Conservation (phyloP, 2,888 invertebrate species). For the Drosophila kokeensis region DNA sequence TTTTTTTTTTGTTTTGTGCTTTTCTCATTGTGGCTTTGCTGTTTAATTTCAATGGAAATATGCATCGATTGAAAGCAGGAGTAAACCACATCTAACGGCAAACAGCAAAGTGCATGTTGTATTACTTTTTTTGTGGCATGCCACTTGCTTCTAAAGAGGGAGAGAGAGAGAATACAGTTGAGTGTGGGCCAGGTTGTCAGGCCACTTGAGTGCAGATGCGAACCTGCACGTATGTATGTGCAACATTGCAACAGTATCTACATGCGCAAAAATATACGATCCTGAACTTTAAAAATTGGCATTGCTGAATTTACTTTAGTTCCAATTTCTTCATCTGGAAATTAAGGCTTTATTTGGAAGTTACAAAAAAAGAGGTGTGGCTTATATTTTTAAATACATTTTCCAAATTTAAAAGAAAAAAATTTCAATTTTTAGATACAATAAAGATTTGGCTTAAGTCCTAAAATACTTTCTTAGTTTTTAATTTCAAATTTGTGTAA, state of each 20-base stretch:
- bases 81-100: neutral
- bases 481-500: neutral
- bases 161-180: neutral
- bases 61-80: constrained; percentile 59
- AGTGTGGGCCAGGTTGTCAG: neutral
- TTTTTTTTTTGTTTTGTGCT: neutral
- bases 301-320: neutral
- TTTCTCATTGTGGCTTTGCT: constrained; percentile 21
- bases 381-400: neutral
- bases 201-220: constrained; percentile 10
- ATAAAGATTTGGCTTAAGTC: no score
- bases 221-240: constrained; percentile 5
- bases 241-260: constrained; percentile 14
- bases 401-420: neutral
- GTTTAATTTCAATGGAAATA: constrained; percentile 58
- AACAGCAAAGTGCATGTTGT: neutral
- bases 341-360: neutral
- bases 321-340: neutral
- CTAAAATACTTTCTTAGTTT: neutral
- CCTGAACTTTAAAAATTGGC: neutral
- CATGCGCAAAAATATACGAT: neutral
- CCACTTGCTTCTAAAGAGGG: constrained; percentile 49
- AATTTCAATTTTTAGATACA: no score
- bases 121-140: constrained; percentile 49
- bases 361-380: neutral